These are phyloP conservation scores for Platanista minor DNA, from an alignment of 2,113 vertebrate species.

Conservation along the genomic window DNA sequence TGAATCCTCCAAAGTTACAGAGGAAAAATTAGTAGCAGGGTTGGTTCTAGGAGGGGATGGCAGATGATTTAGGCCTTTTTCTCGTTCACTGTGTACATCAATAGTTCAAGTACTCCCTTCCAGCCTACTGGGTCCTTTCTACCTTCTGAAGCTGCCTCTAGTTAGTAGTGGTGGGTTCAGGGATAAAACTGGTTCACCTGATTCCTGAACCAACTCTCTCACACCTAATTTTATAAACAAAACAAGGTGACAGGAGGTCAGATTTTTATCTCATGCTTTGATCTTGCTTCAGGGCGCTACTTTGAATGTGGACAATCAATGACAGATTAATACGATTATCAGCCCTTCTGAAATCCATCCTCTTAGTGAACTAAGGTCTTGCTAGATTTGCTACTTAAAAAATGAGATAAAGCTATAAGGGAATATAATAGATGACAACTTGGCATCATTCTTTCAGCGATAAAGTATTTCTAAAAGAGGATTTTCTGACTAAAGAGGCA, in stretches of 20 bases:
- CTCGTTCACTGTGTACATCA: not conserved
- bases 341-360: not conserved
- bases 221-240: not conserved
- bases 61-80: not conserved
- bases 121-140: not conserved
- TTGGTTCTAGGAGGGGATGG: not conserved
- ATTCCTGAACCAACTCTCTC: not conserved
- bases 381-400: slow-evolving; percentile 6
- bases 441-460: not conserved
- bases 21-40: not conserved
- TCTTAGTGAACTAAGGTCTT: not conserved
- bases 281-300: not conserved
- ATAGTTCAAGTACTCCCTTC: not conserved
- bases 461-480: slow-evolving; percentile 30
- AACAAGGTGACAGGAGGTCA: rapidly evolving
- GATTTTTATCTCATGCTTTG: not conserved
- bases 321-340: not conserved
- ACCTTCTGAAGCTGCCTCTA: not conserved
- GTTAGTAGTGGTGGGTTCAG: not conserved
- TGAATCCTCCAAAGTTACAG: not conserved
- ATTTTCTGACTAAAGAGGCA: slow-evolving; percentile 10
- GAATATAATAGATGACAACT: not conserved
- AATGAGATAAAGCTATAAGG: not conserved
- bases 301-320: not conserved
- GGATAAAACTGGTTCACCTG: not conserved